phyloP scores from a whole-genome alignment of 2,113 vertebrate genomes.

The Taurulus bubalis region DNA sequence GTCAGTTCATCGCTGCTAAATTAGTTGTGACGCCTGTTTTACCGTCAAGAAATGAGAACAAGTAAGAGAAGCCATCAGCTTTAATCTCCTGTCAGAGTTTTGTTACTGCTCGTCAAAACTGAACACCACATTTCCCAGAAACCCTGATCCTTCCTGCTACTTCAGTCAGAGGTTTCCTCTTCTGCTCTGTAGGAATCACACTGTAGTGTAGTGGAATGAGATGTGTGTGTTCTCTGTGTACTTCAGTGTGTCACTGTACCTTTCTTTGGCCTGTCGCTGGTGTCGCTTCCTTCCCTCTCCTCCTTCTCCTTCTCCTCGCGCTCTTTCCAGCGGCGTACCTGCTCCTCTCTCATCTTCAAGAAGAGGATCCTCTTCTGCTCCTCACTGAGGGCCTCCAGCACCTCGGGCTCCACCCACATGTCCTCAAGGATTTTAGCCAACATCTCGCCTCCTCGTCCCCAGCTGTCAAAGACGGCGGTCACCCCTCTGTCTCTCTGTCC shows the following conservation, averaged over 20 bases:
- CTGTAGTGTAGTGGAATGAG: background rate
- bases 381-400: slow-evolving; percentile 84
- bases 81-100: background rate
- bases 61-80: background rate
- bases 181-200: background rate
- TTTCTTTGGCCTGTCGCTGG: slow-evolving; percentile 66
- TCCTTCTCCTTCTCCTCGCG: slow-evolving; percentile 77
- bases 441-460: slow-evolving; percentile 66
- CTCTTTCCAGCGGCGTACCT: slow-evolving; percentile 85
- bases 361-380: slow-evolving; percentile 86
- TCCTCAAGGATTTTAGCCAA: slow-evolving; percentile 85
- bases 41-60: background rate
- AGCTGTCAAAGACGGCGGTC: background rate
- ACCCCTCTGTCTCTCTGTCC: slow-evolving; percentile 13
- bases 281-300: slow-evolving; percentile 48
- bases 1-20: background rate
- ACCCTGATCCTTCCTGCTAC: slow-evolving; percentile 3
- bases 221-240: background rate
- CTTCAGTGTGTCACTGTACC: slow-evolving; percentile 61
- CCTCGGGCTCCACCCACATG: slow-evolving; percentile 86
- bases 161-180: background rate
- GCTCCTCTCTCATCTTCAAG: slow-evolving; percentile 87
- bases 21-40: background rate
- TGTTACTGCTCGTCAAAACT: background rate
- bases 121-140: slow-evolving; percentile 8